Evolutionary conservation across 2,888 invertebrate species (phyloP).

Genomic region (Petrolisthes cinctipes): DNA sequence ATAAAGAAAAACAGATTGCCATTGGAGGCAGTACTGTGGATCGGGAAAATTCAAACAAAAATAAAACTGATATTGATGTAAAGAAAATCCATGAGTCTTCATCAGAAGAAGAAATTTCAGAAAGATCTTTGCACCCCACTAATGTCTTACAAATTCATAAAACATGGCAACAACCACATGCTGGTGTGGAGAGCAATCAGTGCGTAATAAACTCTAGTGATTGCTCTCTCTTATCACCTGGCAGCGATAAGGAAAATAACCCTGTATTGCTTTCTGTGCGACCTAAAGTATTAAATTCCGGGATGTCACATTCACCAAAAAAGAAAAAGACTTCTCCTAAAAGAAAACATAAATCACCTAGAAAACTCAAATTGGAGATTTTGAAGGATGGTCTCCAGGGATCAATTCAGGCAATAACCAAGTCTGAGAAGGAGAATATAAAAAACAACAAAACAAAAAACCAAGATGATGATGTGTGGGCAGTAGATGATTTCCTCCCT

Average conservation of each 20-base stretch:
- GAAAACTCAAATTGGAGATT: slow-evolving; percentile 27
- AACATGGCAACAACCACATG: background rate
- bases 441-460: slow-evolving; percentile 17
- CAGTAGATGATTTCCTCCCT: slow-evolving; percentile 59
- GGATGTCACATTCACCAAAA: slow-evolving; percentile 32
- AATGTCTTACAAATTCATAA: background rate
- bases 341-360: slow-evolving; percentile 44
- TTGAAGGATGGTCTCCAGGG: slow-evolving; percentile 26
- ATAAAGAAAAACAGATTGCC: background rate
- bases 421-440: background rate
- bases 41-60: background rate
- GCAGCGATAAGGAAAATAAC: slow-evolving; percentile 54
- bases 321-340: slow-evolving; percentile 48
- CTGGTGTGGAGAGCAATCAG: background rate
- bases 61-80: background rate
- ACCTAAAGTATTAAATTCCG: slow-evolving; percentile 33
- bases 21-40: background rate
- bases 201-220: slow-evolving; percentile 8
- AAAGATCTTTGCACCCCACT: background rate
- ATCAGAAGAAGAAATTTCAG: background rate
- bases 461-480: slow-evolving; percentile 46
- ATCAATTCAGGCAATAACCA: background rate
- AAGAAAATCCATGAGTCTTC: background rate
- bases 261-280: slow-evolving; percentile 47
- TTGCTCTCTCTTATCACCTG: slow-evolving; percentile 40